Conservation (phyloP, 1,140 invertebrate species). For the Hypothenemus hampei region DNA sequence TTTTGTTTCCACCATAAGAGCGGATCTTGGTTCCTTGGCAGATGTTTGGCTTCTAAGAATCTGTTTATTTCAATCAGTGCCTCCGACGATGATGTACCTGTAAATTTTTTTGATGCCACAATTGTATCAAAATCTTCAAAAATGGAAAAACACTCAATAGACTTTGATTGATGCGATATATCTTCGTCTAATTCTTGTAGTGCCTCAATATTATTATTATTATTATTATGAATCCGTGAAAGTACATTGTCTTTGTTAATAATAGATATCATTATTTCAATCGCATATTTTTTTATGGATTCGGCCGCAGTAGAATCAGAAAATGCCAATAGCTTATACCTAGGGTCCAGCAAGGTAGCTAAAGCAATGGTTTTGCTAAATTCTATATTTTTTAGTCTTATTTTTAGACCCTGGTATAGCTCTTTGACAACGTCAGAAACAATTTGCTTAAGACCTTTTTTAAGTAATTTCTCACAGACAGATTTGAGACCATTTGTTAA, state of each 20-base stretch:
- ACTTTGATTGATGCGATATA: slow-evolving; percentile 3
- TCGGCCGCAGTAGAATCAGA: slow-evolving; percentile 7
- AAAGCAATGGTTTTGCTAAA: slow-evolving; percentile 17
- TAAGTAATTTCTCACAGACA: slow-evolving; percentile 11
- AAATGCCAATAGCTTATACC: slow-evolving; percentile 25
- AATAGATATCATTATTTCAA: neutral
- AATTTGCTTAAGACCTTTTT: slow-evolving; percentile 3
- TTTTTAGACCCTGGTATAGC: neutral
- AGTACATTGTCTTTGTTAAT: neutral
- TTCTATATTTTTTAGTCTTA: slow-evolving; percentile 20
- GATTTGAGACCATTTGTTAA: slow-evolving; percentile 13
- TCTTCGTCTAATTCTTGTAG: slow-evolving; percentile 1
- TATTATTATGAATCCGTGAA: no score
- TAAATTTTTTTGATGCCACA: no score
- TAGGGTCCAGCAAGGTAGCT: slow-evolving; percentile 23
- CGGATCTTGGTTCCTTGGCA: slow-evolving; percentile 9
- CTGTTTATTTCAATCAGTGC: slow-evolving; percentile 15
- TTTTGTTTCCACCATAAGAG: slow-evolving; percentile 17
- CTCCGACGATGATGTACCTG: no score
- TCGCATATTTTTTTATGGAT: slow-evolving; percentile 12
- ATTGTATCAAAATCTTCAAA: no score
- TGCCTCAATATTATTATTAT: neutral
- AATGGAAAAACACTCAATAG: neutral
- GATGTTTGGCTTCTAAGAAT: slow-evolving; percentile 10
- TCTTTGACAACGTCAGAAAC: slow-evolving; percentile 1